Conservation (phyloP, 2,888 invertebrate species). For the Aproaerema taeniolella region DNA sequence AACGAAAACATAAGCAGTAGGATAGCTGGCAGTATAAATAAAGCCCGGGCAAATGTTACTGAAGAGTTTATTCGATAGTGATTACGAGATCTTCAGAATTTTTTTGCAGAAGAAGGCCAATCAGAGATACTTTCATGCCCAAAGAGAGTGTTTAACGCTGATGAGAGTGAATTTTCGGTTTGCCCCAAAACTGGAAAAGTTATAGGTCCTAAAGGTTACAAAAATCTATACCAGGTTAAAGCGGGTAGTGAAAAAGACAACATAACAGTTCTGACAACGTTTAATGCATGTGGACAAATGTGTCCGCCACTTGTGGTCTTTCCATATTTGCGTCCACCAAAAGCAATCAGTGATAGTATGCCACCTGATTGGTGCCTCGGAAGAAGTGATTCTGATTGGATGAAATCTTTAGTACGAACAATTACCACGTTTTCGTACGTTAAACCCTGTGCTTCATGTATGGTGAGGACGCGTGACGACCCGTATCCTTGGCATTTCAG, state of each 20-base stretch:
- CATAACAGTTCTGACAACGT: conserved; percentile 28
- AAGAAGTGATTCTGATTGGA: conserved; percentile 22
- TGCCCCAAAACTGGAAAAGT: conserved; percentile 20
- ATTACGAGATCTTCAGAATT: conserved; percentile 1
- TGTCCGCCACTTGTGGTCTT: conserved; percentile 23
- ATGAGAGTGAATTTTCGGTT: conserved; percentile 23
- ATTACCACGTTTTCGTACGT: no score
- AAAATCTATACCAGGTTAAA: conserved; percentile 19
- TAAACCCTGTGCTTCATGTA: no score
- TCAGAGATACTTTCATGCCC: neutral
- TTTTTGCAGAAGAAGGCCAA: neutral
- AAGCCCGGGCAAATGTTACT: conserved; percentile 10
- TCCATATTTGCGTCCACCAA: conserved; percentile 22
- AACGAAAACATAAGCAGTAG: conserved; percentile 10
- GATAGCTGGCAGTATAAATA: conserved; percentile 12
- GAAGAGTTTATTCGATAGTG: conserved; percentile 4
- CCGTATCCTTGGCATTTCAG: no score
- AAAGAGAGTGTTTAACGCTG: conserved; percentile 16
- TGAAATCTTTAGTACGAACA: no score
- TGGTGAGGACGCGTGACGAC: no score
- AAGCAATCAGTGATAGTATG: conserved; percentile 18
- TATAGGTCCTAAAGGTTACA: no score
- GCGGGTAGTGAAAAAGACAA: conserved; percentile 29
- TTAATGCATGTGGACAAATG: conserved; percentile 25
- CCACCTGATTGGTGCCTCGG: conserved; percentile 26